Evolutionary conservation across 2,888 invertebrate genomes (phyloP), one percentile per base, ranked within the genome.

Genomic region (Clanis bilineata): DNA sequence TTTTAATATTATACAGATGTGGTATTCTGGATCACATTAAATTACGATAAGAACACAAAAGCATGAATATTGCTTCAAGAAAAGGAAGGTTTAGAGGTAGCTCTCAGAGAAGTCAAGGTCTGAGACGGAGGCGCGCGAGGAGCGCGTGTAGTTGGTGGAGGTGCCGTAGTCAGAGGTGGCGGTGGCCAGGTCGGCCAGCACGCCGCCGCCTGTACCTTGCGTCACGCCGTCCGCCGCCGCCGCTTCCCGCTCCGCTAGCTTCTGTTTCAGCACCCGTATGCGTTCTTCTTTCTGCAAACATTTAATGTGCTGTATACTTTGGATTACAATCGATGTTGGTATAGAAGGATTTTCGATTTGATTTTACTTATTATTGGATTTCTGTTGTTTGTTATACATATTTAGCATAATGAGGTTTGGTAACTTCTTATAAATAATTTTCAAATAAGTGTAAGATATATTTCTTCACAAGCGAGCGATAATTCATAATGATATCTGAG

Each of bases 51-150:
- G 7, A 51, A 32, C 18, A 18, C 18, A 18, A 45, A 45, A 45
- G 45, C 25, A 25, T n/a, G 9, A 22, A 45, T 23, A 45, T 54
- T 36, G n/a, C n/a, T 22, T 38, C 12, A 23, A 12, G 39, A 56
- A 57, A 44, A 45, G 51, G 60, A n/a, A 23, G n/a, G 32, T 54
- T 85, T 86, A 97, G 79, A 97, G 94, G 88, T 97, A 97, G 82
- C 97, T 96, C 85, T 97, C 97, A 68, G 97, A 97, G 87, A 97
- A 96, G 86, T 97, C 97, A 80, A 96, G 94, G 88, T 97, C 97
- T 64, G 97, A 97, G 85, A 96, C 96, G 83, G 96, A 96, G 80
- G 96, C 96, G 74, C 96, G 94, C 66, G 96, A 96, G 68, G 96
- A 96, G 77, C 96, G 94, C 71, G 96, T 96, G 90, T 95, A 95